Evolutionary conservation across 1,140 invertebrate genomes (phyloP).

Genomic region (Trichonephila clavata): DNA sequence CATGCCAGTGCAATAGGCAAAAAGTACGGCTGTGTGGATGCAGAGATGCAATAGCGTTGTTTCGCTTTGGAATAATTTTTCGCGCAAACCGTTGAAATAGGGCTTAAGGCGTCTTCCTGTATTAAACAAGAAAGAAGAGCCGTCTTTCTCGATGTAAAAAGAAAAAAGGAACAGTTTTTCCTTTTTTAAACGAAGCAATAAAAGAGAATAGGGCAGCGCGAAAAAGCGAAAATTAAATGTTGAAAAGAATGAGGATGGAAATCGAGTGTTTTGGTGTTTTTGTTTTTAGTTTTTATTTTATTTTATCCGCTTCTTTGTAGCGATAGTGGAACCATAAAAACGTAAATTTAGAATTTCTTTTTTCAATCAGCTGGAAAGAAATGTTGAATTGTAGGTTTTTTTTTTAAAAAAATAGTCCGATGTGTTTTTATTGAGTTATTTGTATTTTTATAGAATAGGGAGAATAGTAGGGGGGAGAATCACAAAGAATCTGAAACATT

Average conservation of each 20-base stretch:
- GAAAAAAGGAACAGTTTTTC: conserved; percentile 21
- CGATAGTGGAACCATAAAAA: neutral
- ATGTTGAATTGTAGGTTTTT: no score
- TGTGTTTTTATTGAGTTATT: no score
- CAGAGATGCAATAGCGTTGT: conserved; percentile 1
- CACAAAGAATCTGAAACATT: no score
- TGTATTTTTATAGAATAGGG: no score
- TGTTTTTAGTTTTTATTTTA: neutral
- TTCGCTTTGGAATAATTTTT: conserved; percentile 51
- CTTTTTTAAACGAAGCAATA: conserved; percentile 30
- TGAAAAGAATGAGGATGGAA: conserved; percentile 8
- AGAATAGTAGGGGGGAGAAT: no score
- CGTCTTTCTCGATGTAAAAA: conserved; percentile 13
- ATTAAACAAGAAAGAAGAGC: conserved; percentile 2
- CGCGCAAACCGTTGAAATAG: neutral
- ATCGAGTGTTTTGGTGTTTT: conserved; percentile 14
- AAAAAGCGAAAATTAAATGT: conserved; percentile 1
- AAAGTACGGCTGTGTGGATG: neutral
- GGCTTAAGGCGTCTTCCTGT: conserved; percentile 2
- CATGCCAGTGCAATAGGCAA: neutral
- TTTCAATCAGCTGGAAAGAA: no score
- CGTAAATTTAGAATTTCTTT: neutral
- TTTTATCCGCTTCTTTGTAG: neutral
- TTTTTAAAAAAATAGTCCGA: no score
- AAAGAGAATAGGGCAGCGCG: neutral